Evolutionary conservation across 1,140 invertebrate species (phyloP).

Genomic region (Elymnias hypermnestra): DNA sequence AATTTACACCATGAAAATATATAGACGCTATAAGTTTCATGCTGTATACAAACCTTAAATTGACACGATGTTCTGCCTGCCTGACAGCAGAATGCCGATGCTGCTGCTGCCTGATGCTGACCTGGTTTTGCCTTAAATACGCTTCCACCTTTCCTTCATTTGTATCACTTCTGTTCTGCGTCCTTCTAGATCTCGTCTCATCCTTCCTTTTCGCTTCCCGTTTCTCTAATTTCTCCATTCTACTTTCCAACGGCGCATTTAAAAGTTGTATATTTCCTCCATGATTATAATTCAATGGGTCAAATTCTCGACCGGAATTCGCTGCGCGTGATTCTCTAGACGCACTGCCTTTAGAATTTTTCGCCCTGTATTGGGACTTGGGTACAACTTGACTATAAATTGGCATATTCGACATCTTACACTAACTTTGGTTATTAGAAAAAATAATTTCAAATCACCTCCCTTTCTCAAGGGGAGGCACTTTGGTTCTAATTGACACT

Average conservation of each 20-base stretch:
- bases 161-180: conserved; percentile 40
- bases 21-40: no score
- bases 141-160: conserved; percentile 67
- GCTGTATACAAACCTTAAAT: conserved; percentile 48
- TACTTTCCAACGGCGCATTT: conserved; percentile 38
- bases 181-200: conserved; percentile 37
- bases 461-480: conserved; percentile 14
- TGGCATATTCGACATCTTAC: conserved; percentile 69
- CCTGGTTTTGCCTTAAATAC: conserved; percentile 66
- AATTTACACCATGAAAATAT: no score
- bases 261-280: conserved; percentile 63
- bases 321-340: conserved; percentile 52
- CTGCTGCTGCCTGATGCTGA: conserved; percentile 67
- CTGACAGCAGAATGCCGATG: conserved; percentile 59
- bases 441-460: conserved; percentile 36
- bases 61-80: conserved; percentile 70
- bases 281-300: conserved; percentile 69
- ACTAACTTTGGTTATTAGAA: conserved; percentile 55
- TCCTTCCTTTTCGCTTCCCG: conserved; percentile 42
- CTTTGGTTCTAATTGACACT: conserved; percentile 58
- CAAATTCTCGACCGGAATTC: conserved; percentile 51
- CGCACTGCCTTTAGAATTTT: conserved; percentile 33
- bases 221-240: conserved; percentile 46
- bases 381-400: conserved; percentile 73
- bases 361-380: conserved; percentile 56